Base-by-base conservation (phyloP, 1,140 invertebrate genomes). In the Maconellicoccus hirsutus region DNA sequence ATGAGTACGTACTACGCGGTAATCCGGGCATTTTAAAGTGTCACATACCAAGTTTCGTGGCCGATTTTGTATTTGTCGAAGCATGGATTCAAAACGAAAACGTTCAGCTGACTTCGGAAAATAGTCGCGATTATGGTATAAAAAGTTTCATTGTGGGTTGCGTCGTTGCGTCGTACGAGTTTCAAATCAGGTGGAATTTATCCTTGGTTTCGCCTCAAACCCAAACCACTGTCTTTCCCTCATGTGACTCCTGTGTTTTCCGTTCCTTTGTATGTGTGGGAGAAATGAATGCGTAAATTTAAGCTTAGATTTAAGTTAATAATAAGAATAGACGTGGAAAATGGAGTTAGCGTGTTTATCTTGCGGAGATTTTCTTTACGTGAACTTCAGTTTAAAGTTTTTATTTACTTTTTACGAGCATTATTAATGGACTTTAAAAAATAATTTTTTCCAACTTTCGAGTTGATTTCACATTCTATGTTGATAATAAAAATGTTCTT, bases 11-110 rank as follows among this genome's bases (percentile, higher is more conserved):
- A 73, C 84, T 94, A 76, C 85, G 89, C 78, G 92, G 92, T 74
- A 95, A 94, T 81, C 87, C 89, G 75, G 92, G 90, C 76, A 89
- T 93, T 79, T 84, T 94, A 76, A 93, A 93, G 84, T 94, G 92
- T 83, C 89, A 93, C 82, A 91, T 94, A 80, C 92, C 92, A 74
- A 92, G 90, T 81, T 94, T 93, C 82, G 91, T 94, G 70, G 89
- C 90, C 75, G 91, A 94, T 83, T 93, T 90, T 81, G 89, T 94
- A 76, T 84, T 82, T 77, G 89, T 94, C 75, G 84, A 86, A 72
- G 89, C 89, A 75, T 94, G 92, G 92, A 83, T 93, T 77, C 89
- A 90, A 80, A 87, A 89, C 76, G 88, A 70, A 42, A 88, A 79
- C 80, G 81, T 76, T 83, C 80, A 75, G 82, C 87, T 78, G 86